Conservation (phyloP, 30 jellyfish, hydroid and myxozoan genomes). For the Aurelia sp. region DNA sequence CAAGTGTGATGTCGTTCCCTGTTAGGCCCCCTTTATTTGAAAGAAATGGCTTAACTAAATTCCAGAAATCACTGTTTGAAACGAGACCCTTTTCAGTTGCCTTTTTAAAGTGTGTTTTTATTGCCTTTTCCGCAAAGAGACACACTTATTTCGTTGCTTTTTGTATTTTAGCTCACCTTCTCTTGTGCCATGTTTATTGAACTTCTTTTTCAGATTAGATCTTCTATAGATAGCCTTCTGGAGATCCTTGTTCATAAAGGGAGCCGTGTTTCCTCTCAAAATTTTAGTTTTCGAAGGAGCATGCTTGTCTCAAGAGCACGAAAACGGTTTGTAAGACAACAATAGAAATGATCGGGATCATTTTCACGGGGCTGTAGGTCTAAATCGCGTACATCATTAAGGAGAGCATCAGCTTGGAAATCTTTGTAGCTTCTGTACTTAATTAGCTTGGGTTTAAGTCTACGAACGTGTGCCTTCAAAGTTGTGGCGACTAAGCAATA, state of each 20-base stretch:
- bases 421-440: not conserved
- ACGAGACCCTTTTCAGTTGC: constrained; percentile 26
- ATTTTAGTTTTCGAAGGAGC: constrained; percentile 44
- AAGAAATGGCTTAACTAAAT: constrained; percentile 19
- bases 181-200: constrained; percentile 14
- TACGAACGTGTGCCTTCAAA: constrained; percentile 24
- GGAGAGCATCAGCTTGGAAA: constrained; percentile 1
- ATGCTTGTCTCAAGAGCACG: constrained; percentile 19
- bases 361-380: not conserved
- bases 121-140: constrained; percentile 27
- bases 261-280: constrained; percentile 19
- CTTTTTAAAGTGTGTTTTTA: constrained; percentile 37
- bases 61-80: constrained; percentile 42
- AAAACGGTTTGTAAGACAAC: too few species aligned
- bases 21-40: too few species aligned
- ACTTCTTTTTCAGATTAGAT: constrained; percentile 41
- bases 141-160: constrained; percentile 1
- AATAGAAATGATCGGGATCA: too few species aligned
- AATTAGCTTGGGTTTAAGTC: not conserved
- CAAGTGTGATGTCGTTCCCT: too few species aligned
- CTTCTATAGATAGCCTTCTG: constrained; percentile 53
- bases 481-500: constrained; percentile 19
- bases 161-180: constrained; percentile 24
- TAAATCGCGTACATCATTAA: not conserved
- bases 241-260: constrained; percentile 40